Percentiles rank a stretch among this genome's conserved stretches.
These are phyloP conservation scores for Lemur catta DNA, from an alignment of 2,797 vertebrate genomes.

Conservation along the genomic window DNA sequence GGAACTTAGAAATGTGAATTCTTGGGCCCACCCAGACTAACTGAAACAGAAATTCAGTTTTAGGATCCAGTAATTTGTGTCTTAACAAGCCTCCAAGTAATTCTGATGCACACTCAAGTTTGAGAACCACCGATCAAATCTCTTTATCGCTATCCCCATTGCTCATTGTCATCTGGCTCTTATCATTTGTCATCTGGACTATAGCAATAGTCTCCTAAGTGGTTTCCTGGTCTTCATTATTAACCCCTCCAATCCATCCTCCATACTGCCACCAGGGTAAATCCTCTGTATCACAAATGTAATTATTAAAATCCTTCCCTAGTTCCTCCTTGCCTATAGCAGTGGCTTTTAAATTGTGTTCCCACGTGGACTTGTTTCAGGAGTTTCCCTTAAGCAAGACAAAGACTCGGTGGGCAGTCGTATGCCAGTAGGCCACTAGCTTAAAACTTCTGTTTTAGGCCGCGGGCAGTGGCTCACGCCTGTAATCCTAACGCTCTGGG, in stretches of 20 bases:
- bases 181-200: neutral
- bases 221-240: neutral
- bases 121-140: neutral
- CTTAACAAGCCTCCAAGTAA: conserved; percentile 35
- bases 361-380: neutral
- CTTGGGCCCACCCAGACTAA: neutral
- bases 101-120: neutral
- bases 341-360: neutral
- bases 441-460: too few relatives aligned
- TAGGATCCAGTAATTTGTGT: neutral
- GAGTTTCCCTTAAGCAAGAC: neutral
- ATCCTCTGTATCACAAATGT: neutral
- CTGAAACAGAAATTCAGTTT: neutral
- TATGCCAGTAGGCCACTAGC: too few relatives aligned
- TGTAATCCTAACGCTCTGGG: too few relatives aligned
- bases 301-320: neutral
- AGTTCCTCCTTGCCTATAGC: neutral
- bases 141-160: neutral
- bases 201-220: neutral
- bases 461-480: too few relatives aligned
- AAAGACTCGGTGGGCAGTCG: neutral
- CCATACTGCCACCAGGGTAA: neutral
- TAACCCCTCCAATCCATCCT: neutral
- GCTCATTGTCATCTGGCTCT: neutral
- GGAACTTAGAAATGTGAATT: conserved; percentile 13